Evolutionary conservation across 2,113 vertebrate species (phyloP), one percentile per base, ranked within the genome.

Genomic region (Chloebia gouldiae): DNA sequence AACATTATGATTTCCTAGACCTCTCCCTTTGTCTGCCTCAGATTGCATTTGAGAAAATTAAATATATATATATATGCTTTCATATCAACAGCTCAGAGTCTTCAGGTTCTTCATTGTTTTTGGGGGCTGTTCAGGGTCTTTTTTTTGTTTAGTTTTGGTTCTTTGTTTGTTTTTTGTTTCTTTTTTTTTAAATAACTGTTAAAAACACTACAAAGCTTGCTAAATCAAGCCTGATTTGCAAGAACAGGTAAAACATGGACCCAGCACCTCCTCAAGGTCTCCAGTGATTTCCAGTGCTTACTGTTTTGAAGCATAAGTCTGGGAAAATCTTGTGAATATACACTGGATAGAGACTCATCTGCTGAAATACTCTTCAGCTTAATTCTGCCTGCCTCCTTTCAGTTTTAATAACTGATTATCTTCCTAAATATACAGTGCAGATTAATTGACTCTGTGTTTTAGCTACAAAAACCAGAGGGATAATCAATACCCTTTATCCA

Each of bases 401-500:
- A 83, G n/a, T 88, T 83, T 84, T 85, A 91, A 82, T 87, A 91
- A 92, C 81, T 92, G 59, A 76, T 91, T 69, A 88, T 85, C 85
- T 90, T 86, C 81, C 64, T 88, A 73, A 91, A 91, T 85, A 92
- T 87, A 93, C 85, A 90, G 70, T 83, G 57, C 42, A 78, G 75
- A 96, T 96, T 96, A 97, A 93, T 90, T 93, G 88, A 70, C 87
- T 93, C 28, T 53, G 0, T 61, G 54, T 35, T 92, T 95, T 72
- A 56, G 85, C 79, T 77, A 78, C 83, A 96, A 59, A 86, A 90
- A 89, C 3, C 13, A 57, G 49, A 83, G 64, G 57, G 0, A 1
- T 78, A 92, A 97, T 97, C 86, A 69, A 96, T 97, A 95, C 27
- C 23, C 61, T 56, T 90, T 94, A 93, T 97, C 92, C 94, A 93